These are phyloP conservation scores for Saguinus midas DNA, from an alignment of 2,113 vertebrate species.

Conservation along the genomic window DNA sequence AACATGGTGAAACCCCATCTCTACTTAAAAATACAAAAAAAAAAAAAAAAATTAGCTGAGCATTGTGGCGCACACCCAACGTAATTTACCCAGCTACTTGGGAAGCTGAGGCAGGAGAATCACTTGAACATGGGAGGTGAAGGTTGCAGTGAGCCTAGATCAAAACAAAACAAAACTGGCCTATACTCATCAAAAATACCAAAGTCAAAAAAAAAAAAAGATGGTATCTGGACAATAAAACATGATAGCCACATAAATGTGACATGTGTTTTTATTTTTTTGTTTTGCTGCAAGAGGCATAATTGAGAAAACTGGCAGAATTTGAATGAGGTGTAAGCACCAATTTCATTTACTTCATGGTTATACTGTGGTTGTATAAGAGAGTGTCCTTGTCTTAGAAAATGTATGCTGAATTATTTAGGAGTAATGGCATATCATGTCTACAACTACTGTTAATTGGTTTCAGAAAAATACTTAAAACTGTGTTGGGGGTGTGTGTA, in stretches of 20 bases:
- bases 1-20: too few species aligned
- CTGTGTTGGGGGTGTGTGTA: neutral
- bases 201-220: neutral
- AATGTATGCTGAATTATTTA: constrained; percentile 13
- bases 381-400: neutral
- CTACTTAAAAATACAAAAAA: too few species aligned
- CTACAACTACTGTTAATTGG: neutral
- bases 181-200: neutral
- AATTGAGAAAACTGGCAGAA: neutral
- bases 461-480: neutral
- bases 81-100: too few species aligned
- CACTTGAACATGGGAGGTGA: too few species aligned
- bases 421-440: neutral
- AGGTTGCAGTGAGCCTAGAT: too few species aligned
- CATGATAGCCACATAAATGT: neutral
- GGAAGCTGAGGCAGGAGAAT: too few species aligned
- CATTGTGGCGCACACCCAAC: too few species aligned
- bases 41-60: too few species aligned
- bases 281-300: neutral
- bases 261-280: neutral
- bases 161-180: neutral
- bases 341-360: neutral
- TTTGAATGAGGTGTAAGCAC: neutral
- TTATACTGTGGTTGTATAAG: neutral
- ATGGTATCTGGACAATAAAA: neutral